Conservation (phyloP, 2,888 invertebrate genomes). For the Phymatocera aterrima region DNA sequence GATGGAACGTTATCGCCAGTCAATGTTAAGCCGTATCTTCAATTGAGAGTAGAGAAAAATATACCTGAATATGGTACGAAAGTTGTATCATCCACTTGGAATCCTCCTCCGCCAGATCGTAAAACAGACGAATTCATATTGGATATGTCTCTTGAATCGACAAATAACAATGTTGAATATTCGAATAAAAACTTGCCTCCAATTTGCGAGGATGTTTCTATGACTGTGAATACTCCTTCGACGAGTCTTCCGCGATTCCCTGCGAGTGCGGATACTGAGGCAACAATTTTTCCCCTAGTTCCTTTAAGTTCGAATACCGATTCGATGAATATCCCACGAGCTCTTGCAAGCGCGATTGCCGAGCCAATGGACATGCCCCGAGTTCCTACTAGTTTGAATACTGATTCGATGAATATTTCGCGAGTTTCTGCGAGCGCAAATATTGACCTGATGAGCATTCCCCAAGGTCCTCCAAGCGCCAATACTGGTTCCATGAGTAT, state of each 20-base stretch:
- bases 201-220: neutral
- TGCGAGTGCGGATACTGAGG: neutral
- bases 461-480: neutral
- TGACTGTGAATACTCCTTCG: neutral
- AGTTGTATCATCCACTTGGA: neutral
- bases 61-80: neutral
- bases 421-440: too few species aligned
- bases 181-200: neutral
- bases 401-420: too few species aligned
- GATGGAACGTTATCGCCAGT: neutral
- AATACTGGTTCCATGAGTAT: neutral
- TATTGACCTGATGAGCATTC: neutral
- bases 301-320: too few species aligned
- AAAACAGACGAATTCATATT: neutral
- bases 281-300: too few species aligned
- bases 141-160: neutral
- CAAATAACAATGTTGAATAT: conserved; percentile 28
- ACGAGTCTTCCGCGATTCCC: neutral
- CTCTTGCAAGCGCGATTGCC: too few species aligned
- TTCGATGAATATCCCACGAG: neutral
- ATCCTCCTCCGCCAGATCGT: neutral
- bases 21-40: neutral
- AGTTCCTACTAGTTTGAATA: neutral
- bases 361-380: too few species aligned
- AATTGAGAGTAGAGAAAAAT: neutral